phyloP scores from a whole-genome alignment of 1,140 invertebrate species.

The Zaprionus capensis region DNA sequence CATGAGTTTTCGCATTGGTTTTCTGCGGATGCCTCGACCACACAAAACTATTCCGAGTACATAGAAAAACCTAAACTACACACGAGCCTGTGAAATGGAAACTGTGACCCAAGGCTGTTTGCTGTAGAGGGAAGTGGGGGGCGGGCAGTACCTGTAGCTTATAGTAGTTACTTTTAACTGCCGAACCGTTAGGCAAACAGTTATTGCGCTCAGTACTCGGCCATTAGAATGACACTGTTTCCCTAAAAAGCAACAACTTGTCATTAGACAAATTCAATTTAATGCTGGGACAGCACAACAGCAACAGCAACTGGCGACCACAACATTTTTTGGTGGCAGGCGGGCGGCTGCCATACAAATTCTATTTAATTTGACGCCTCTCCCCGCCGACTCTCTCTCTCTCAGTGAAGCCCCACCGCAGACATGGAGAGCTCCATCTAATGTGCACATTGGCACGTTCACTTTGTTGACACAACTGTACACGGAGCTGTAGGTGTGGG shows the following conservation, averaged over 20 bases:
- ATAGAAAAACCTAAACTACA: slow-evolving; percentile 13
- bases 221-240: slow-evolving; percentile 69
- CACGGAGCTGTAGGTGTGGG: slow-evolving; percentile 28
- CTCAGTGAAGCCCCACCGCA: slow-evolving; percentile 1
- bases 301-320: slow-evolving; percentile 52
- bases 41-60: slow-evolving; percentile 34
- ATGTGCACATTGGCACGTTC: slow-evolving; percentile 81
- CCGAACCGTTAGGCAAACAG: slow-evolving; percentile 74
- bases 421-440: slow-evolving; percentile 57
- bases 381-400: background rate
- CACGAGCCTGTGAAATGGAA: background rate
- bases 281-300: slow-evolving; percentile 54
- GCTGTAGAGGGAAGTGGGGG: slow-evolving; percentile 12
- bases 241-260: slow-evolving; percentile 68
- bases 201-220: slow-evolving; percentile 68
- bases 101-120: no score
- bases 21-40: background rate
- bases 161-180: slow-evolving; percentile 73
- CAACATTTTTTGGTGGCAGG: slow-evolving; percentile 74
- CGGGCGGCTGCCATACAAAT: slow-evolving; percentile 69
- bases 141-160: slow-evolving; percentile 72
- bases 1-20: slow-evolving; percentile 36
- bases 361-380: slow-evolving; percentile 72
- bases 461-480: slow-evolving; percentile 80
- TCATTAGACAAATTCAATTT: slow-evolving; percentile 83